Conservation (phyloP, 64 coral and sea anemone species). For the Acropora tenuis region DNA sequence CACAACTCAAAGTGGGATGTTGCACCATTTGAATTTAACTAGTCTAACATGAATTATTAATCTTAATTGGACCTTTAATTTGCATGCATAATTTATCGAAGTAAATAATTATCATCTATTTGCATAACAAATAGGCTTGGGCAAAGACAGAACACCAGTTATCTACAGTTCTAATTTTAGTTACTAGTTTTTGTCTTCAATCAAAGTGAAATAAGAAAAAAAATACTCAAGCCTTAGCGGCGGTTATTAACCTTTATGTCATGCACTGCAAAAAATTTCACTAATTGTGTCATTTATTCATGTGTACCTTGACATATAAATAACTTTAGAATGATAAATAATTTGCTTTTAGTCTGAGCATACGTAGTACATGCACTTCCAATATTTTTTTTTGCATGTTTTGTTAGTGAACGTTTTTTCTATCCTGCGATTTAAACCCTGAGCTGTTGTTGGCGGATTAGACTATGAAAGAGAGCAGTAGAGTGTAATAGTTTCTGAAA, state of each 20-base stretch:
- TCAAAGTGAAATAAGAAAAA: neutral
- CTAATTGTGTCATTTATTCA: neutral
- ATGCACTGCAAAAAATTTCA: neutral
- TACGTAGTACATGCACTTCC: neutral
- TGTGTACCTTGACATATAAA: constrained; percentile 47
- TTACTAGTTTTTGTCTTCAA: neutral
- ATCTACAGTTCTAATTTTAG: neutral
- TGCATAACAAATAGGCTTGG: neutral
- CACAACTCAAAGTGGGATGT: too few relatives aligned
- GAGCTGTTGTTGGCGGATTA: too few relatives aligned
- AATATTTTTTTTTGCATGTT: neutral
- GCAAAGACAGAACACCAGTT: neutral
- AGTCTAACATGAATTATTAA: neutral
- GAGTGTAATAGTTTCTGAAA: too few relatives aligned
- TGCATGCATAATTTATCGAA: too few relatives aligned
- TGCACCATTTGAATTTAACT: too few relatives aligned
- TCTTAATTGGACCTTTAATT: too few relatives aligned
- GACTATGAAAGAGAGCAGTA: too few relatives aligned
- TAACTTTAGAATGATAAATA: neutral
- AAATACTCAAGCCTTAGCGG: neutral
- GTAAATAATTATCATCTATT: neutral
- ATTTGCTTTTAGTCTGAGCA: neutral
- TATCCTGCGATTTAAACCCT: too few relatives aligned
- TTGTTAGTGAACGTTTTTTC: neutral
- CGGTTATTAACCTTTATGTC: neutral